A percentile compares a stretch with the other conserved stretches of the same genome.
Conservation (phyloP, 2,113 vertebrate species). For the Trematocara unimaculatum region DNA sequence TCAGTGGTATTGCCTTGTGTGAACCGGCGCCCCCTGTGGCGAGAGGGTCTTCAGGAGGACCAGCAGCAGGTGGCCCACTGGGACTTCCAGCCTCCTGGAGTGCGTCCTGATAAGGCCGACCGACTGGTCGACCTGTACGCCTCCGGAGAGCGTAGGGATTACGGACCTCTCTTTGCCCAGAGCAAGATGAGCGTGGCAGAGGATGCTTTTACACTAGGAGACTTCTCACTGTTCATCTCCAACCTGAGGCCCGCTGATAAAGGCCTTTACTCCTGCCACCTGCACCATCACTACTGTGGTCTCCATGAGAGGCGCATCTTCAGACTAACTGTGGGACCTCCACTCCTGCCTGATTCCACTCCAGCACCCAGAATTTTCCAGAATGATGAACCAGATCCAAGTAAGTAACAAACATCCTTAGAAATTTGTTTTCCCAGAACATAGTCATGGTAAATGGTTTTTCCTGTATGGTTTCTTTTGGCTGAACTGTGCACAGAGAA, state of each 20-base stretch:
- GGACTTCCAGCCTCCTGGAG: slow-evolving; percentile 89
- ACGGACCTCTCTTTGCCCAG: slow-evolving; percentile 77
- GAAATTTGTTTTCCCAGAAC: slow-evolving; percentile 2
- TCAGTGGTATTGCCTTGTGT: slow-evolving; percentile 81
- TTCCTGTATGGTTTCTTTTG: background rate
- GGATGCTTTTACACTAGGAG: slow-evolving; percentile 81
- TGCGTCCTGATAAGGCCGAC: slow-evolving; percentile 85
- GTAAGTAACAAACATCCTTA: slow-evolving; percentile 44
- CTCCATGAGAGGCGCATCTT: slow-evolving; percentile 88
- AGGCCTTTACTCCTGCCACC: slow-evolving; percentile 90
- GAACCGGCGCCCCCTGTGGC: slow-evolving; percentile 86
- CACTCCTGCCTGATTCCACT: slow-evolving; percentile 40
- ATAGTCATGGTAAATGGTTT: background rate
- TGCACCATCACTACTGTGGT: slow-evolving; percentile 96
- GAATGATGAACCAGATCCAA: slow-evolving; percentile 28
- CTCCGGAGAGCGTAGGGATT: slow-evolving; percentile 84
- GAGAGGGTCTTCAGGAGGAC: slow-evolving; percentile 82
- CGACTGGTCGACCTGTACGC: slow-evolving; percentile 91
- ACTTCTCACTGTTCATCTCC: slow-evolving; percentile 83
- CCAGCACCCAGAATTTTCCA: slow-evolving; percentile 5
- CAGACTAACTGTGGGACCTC: slow-evolving; percentile 72
- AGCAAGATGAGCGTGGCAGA: slow-evolving; percentile 80
- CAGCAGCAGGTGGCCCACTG: slow-evolving; percentile 95
- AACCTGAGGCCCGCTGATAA: slow-evolving; percentile 77
- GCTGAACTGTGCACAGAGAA: background rate